These are phyloP conservation scores for Lissocephala sabroskyi DNA, from an alignment of 2,888 invertebrate genomes.

Conservation along the genomic window DNA sequence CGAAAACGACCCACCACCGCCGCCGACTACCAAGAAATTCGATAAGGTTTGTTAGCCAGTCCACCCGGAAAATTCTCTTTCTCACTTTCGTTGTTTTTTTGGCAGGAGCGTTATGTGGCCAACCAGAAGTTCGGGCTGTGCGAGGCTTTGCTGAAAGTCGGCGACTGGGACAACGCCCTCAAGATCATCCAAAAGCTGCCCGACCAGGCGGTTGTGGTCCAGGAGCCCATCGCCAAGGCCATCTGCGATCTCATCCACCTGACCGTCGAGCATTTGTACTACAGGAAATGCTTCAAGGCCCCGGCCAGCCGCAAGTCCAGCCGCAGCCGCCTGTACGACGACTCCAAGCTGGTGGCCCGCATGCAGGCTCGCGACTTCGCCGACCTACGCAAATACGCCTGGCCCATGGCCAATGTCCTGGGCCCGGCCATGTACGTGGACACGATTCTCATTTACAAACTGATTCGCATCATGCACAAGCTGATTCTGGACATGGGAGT, in stretches of 20 bases:
- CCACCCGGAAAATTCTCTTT: background rate
- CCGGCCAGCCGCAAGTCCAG: constrained; percentile 75
- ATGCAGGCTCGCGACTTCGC: constrained; percentile 78
- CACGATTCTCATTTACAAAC: constrained; percentile 91
- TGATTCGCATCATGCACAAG: constrained; percentile 75
- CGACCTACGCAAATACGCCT: constrained; percentile 82
- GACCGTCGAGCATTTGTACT: constrained; percentile 89
- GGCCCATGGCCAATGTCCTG: constrained; percentile 88
- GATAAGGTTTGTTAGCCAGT: constrained; percentile 21
- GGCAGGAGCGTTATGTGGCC: constrained; percentile 67
- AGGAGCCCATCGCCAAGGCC: constrained; percentile 84
- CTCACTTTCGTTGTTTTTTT: too few species aligned
- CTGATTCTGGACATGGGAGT: constrained; percentile 70
- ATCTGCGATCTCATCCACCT: constrained; percentile 87
- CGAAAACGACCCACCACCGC: constrained; percentile 83
- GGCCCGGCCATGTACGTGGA: constrained; percentile 92
- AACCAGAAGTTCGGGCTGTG: constrained; percentile 97
- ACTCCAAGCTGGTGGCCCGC: constrained; percentile 51
- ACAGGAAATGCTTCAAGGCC: constrained; percentile 81
- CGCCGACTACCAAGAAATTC: constrained; percentile 79
- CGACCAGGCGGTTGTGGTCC: constrained; percentile 83
- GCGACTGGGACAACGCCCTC: constrained; percentile 92
- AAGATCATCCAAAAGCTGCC: constrained; percentile 87
- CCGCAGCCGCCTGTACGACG: constrained; percentile 73
- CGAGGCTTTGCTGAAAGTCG: constrained; percentile 89